Evolutionary conservation across 1,140 invertebrate species (phyloP), one percentile per base, ranked within the genome.

Genomic region (Conopomorpha cramerella): DNA sequence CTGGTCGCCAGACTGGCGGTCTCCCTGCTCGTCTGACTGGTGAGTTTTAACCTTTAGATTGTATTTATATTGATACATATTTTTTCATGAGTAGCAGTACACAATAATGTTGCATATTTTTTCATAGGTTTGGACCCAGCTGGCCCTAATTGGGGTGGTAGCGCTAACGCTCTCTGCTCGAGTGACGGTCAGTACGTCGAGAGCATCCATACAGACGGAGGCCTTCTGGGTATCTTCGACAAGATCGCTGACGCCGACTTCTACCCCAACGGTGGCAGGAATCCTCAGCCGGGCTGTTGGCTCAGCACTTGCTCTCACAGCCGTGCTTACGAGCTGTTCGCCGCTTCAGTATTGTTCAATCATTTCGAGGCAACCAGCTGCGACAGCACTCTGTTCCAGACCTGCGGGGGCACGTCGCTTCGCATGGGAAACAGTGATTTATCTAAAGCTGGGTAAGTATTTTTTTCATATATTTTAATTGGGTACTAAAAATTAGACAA

Each of bases 61-160:
- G 10, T 10, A 23, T 10, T 23, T 23, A 23, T 6, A 6, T 4
- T 23, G 4, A 23, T 23, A 4, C 19, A 23, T 10, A 4, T 23
- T 23, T 23, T 6, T 23, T 23, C 4, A 10, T 10, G 4, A 23
- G 4, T 23, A 23, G 19, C 19, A 6, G 10, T 23, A 10, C 19
- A 4, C 4, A 10, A 23, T 10, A 23, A 23, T 10, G 4, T 6
- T 23, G 4, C 19, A 23, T 23, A 23, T 23, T 29, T 4, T 56
- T 50, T 16, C 26, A 76, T n/a, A n/a, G 84, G 83, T 23, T 55
- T 89, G 45, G 86, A 89, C 62, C 84, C 85, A 8, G 86, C 86
- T 4, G 67, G 79, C 10, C 85, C 85, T n/a, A 46, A 63, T 8
- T 88, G 64, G 64, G 44, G 49, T 7, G 41, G 41, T 13, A 68